Percentiles rank a stretch among this genome's conserved stretches.
Evolutionary conservation across 1,140 invertebrate genomes (phyloP).

Genomic region (Drosophila jambulina): DNA sequence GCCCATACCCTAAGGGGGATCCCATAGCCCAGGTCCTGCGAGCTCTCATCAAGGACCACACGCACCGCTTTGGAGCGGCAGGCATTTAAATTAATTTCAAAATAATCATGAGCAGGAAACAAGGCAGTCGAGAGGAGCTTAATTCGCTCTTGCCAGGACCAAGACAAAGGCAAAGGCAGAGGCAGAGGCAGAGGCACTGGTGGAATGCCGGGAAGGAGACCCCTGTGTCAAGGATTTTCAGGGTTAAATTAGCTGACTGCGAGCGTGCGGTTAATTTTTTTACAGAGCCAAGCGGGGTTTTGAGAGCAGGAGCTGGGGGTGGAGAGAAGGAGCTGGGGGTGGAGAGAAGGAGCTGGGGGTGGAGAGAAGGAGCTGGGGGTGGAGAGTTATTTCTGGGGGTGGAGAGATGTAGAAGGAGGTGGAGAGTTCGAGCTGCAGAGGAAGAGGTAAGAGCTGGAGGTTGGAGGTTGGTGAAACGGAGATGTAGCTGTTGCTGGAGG

Average conservation of each 20-base stretch:
- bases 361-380: no score
- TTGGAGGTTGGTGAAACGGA: no score
- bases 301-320: no score
- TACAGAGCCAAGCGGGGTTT: conserved; percentile 14
- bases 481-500: not conserved
- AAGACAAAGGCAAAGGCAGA: conserved; percentile 25
- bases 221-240: conserved; percentile 59
- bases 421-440: not conserved
- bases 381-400: not conserved
- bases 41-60: conserved; percentile 1
- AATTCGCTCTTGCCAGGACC: conserved; percentile 21
- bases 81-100: conserved; percentile 80
- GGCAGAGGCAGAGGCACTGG: not conserved
- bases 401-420: not conserved
- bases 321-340: no score
- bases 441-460: not conserved
- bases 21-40: not conserved
- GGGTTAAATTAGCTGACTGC: conserved; percentile 77
- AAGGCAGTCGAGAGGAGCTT: conserved; percentile 22
- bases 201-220: not conserved
- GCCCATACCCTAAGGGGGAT: not conserved
- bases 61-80: not conserved
- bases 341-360: no score
- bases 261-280: conserved; percentile 76
- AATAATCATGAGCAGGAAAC: conserved; percentile 72